phyloP scores from a whole-genome alignment of 2,797 vertebrate genomes.

The Halcyon chelicuti region DNA sequence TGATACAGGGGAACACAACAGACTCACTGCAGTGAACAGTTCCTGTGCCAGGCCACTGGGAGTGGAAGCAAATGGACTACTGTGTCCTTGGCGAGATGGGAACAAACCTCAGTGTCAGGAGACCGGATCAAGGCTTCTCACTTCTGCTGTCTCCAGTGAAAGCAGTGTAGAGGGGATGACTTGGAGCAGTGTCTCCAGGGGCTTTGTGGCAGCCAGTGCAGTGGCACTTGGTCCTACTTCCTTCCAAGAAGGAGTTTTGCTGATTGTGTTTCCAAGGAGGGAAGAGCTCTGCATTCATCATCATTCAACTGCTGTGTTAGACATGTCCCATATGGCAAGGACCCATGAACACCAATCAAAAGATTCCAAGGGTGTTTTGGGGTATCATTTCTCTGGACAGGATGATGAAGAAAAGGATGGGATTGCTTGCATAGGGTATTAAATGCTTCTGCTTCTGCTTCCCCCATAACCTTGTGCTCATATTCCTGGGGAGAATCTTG shows the following conservation, averaged over 20 bases:
- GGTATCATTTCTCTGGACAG: neutral
- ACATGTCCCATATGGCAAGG: neutral
- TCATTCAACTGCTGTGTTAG: neutral
- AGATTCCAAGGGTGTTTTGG: neutral
- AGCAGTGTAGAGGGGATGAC: neutral
- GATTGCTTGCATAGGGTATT: neutral
- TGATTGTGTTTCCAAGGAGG: neutral
- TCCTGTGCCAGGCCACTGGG: neutral
- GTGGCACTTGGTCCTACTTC: neutral
- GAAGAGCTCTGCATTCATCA: neutral
- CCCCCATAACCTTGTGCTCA: neutral
- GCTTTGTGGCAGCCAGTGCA: neutral
- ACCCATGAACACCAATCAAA: neutral
- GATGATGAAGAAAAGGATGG: neutral
- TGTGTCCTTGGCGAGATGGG: neutral
- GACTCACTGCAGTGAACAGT: accelerated
- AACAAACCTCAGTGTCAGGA: neutral
- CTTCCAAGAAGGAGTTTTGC: neutral
- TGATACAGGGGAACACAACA: accelerated
- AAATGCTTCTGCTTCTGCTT: neutral
- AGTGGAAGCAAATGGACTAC: neutral
- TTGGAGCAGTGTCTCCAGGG: neutral
- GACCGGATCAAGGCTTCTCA: accelerated
- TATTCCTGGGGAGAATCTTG: neutral
- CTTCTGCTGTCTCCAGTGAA: neutral